Percentiles rank a stretch among this genome's conserved stretches.
phyloP scores from a whole-genome alignment of 1,140 invertebrate species.

The Hylyphantes graminicola region DNA sequence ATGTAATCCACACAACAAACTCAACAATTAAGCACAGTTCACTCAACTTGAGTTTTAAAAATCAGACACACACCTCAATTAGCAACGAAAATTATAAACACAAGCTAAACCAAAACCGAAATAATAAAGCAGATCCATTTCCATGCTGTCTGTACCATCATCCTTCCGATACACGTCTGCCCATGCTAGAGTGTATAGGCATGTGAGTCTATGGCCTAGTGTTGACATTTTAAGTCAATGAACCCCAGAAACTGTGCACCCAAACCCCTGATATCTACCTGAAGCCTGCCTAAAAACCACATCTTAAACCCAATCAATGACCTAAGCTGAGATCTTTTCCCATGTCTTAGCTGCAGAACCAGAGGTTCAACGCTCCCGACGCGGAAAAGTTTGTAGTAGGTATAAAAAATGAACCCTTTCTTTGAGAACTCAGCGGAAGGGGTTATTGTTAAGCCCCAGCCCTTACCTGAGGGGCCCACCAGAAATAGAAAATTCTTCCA shows the following conservation, averaged over 20 bases:
- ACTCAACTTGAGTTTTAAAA: too few relatives aligned
- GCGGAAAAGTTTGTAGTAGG: constrained; percentile 41
- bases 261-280: constrained; percentile 48
- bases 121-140: too few relatives aligned
- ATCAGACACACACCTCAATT: too few relatives aligned
- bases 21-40: too few relatives aligned
- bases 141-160: too few relatives aligned
- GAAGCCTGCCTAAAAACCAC: constrained; percentile 8
- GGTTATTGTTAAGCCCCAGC: constrained; percentile 44
- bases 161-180: constrained; percentile 1
- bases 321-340: constrained; percentile 34
- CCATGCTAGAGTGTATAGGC: constrained; percentile 31
- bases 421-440: constrained; percentile 31
- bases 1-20: too few relatives aligned
- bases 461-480: constrained; percentile 25
- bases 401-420: constrained; percentile 29
- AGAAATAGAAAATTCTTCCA: constrained; percentile 45
- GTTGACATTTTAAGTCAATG: constrained; percentile 58
- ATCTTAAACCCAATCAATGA: constrained; percentile 44
- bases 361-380: constrained; percentile 33
- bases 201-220: constrained; percentile 43
- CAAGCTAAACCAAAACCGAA: too few relatives aligned
- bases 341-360: constrained; percentile 19
- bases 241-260: constrained; percentile 31
- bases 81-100: too few relatives aligned